A percentile compares a stretch with the other conserved stretches of the same genome.
phyloP scores from a whole-genome alignment of 2,797 vertebrate genomes.

The Nasua narica region DNA sequence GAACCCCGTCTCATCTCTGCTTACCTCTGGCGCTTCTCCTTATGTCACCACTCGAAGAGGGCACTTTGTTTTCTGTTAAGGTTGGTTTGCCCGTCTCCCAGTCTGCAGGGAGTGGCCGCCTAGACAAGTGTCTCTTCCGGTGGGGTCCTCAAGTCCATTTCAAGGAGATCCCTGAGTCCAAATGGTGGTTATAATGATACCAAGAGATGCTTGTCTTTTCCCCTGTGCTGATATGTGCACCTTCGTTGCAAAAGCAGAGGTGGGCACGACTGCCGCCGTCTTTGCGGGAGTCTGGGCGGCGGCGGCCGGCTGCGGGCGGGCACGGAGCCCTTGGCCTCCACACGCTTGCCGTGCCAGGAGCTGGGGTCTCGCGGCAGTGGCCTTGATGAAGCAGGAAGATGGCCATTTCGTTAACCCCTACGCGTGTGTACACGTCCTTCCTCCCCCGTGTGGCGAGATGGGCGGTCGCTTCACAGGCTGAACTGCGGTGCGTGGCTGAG shows the following conservation, averaged over 20 bases:
- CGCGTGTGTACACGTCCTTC: neutral
- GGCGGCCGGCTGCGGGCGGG: too few species aligned
- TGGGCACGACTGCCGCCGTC: neutral
- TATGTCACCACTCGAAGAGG: neutral
- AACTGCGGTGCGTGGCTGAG: neutral
- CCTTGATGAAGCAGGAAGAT: neutral
- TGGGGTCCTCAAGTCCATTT: neutral
- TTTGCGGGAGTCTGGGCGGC: neutral
- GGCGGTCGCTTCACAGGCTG: neutral
- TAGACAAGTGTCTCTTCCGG: neutral
- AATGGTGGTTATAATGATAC: neutral
- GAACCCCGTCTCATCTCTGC: rapidly evolving
- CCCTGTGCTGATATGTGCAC: neutral
- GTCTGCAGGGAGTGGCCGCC: neutral
- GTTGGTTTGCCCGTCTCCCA: neutral
- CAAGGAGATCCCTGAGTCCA: neutral
- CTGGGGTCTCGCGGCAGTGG: neutral
- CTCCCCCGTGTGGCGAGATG: neutral
- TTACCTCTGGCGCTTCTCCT: neutral
- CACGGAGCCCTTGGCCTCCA: neutral
- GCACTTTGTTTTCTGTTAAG: neutral
- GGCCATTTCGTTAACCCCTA: neutral
- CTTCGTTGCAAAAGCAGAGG: neutral
- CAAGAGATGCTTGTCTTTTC: neutral
- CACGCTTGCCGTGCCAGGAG: too few species aligned